Percentiles rank a stretch among this genome's conserved stretches.
Conservation (phyloP, 2,888 invertebrate species). For the Conops quadrifasciatus region DNA sequence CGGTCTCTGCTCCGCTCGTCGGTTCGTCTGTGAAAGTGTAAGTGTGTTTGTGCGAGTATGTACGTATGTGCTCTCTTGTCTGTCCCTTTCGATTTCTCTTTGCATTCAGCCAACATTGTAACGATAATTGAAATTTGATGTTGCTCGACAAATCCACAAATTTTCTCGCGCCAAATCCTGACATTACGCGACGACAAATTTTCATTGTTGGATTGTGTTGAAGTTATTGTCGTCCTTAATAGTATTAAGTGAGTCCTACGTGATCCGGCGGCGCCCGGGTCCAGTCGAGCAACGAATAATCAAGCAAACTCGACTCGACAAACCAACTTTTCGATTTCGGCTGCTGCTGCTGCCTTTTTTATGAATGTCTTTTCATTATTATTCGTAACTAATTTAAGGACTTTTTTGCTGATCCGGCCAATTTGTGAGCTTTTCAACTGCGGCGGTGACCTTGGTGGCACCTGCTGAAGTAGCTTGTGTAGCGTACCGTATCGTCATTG, state of each 20-base stretch:
- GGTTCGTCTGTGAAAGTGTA: background rate
- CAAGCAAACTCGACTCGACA: too few species aligned
- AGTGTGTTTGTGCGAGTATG: background rate
- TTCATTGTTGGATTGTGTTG: conserved; percentile 43
- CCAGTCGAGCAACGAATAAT: too few species aligned
- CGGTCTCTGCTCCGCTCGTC: background rate
- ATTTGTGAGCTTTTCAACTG: conserved; percentile 33
- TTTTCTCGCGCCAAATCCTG: conserved; percentile 6
- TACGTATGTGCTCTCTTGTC: background rate
- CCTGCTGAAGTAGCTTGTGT: too few species aligned
- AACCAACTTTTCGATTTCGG: too few species aligned
- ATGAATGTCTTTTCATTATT: background rate
- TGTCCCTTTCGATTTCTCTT: background rate
- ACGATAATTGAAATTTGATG: conserved; percentile 42
- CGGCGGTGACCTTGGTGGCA: too few species aligned
- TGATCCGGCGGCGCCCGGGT: conserved; percentile 48
- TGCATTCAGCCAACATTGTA: background rate
- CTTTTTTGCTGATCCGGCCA: conserved; percentile 36
- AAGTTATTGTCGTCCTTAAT: conserved; percentile 56
- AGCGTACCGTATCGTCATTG: too few species aligned
- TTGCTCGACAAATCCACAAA: conserved; percentile 11
- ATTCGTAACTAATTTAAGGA: conserved; percentile 42
- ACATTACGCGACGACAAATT: conserved; percentile 38
- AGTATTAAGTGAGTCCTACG: conserved; percentile 51
- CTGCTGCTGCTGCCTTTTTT: too few species aligned